Percentiles rank a stretch among this genome's conserved stretches.
phyloP scores from a whole-genome alignment of 2,797 vertebrate species.

The Onychomys arenicola region DNA sequence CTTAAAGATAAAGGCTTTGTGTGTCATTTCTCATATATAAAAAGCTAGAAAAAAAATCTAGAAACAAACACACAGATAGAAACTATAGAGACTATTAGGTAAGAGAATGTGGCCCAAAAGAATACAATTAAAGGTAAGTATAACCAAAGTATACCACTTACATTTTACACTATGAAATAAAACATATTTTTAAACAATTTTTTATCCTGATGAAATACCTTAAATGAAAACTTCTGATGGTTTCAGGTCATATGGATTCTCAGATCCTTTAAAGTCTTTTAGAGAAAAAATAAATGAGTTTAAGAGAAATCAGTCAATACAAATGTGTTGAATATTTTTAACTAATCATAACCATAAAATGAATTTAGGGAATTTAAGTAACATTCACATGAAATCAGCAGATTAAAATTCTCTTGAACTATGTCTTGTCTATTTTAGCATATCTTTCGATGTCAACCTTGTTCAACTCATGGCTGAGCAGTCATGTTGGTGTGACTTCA shows the following conservation, averaged over 20 bases:
- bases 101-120: not conserved
- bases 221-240: not conserved
- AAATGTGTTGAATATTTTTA: not conserved
- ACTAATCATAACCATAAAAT: not conserved
- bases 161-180: not conserved
- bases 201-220: not conserved
- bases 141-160: too few species aligned
- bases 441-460: not conserved
- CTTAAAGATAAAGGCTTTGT: not conserved
- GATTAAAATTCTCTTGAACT: not conserved
- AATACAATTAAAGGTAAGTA: not conserved
- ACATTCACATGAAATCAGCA: not conserved
- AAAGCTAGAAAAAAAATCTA: too few species aligned
- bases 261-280: not conserved
- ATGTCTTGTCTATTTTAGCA: not conserved
- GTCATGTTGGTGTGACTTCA: too few species aligned
- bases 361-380: not conserved
- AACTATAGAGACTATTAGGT: not conserved
- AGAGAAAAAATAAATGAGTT: not conserved
- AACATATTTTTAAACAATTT: not conserved
- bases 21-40: not conserved
- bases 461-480: not conserved
- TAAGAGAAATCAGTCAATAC: not conserved
- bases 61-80: not conserved
- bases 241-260: not conserved